A percentile compares a stretch with the other conserved stretches of the same genome.
phyloP scores from a whole-genome alignment of 2,888 invertebrate species.

The Aplocera efformata region DNA sequence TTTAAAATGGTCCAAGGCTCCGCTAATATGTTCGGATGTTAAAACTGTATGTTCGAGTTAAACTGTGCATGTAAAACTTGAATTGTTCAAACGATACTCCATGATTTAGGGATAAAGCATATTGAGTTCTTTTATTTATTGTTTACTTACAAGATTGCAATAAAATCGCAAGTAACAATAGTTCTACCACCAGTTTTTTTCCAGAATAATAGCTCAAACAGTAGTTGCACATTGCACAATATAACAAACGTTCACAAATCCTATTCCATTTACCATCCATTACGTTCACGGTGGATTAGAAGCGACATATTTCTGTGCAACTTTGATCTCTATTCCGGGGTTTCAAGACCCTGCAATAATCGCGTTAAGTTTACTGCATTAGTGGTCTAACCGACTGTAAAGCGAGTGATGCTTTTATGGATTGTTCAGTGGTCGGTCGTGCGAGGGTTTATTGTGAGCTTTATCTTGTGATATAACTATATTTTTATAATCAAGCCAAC shows the following conservation, averaged over 20 bases:
- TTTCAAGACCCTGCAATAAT: conserved; percentile 27
- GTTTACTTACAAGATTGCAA: not conserved
- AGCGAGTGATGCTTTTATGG: conserved; percentile 33
- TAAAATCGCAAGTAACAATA: not conserved
- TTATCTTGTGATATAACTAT: conserved; percentile 2
- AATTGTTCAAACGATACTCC: no score
- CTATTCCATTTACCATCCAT: conserved; percentile 24
- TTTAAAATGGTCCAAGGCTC: no score
- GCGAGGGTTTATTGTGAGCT: conserved; percentile 9
- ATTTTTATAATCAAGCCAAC: no score
- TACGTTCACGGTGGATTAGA: conserved; percentile 27
- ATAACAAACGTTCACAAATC: conserved; percentile 24
- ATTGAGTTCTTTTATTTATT: no score
- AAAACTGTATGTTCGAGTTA: no score
- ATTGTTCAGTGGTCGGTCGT: conserved; percentile 20
- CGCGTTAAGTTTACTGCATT: conserved; percentile 33
- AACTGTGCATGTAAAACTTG: no score
- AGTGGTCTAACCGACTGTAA: conserved; percentile 36
- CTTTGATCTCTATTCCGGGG: conserved; percentile 19
- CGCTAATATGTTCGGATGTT: no score
- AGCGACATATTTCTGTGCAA: conserved; percentile 4
- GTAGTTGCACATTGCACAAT: conserved; percentile 30
- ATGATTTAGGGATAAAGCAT: no score
- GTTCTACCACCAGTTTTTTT: not conserved
- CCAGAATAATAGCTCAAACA: conserved; percentile 12